Conservation (phyloP, 2,797 vertebrate species). For the Enteromius trimaculatus region DNA sequence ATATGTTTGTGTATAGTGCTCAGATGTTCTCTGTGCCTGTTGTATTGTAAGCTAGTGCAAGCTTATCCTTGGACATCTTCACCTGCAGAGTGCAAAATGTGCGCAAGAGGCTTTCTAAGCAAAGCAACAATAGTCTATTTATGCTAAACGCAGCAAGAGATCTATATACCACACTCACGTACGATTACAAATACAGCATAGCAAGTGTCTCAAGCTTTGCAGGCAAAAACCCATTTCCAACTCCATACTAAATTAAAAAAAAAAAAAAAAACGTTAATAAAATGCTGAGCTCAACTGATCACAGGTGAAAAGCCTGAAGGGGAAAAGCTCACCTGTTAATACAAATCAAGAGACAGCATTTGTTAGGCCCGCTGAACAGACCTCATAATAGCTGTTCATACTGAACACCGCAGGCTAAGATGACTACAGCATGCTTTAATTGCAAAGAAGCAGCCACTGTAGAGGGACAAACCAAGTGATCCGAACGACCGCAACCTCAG, state of each 20-base stretch:
- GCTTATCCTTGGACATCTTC: constrained; percentile 37
- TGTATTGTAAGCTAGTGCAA: constrained; percentile 14
- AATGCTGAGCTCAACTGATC: constrained; percentile 69
- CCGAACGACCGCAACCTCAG: constrained; percentile 76
- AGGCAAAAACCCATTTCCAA: constrained; percentile 49
- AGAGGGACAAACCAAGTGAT: constrained; percentile 79
- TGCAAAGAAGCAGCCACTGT: constrained; percentile 78
- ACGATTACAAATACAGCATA: constrained; percentile 28
- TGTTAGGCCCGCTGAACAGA: constrained; percentile 73
- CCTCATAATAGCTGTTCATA: constrained; percentile 78
- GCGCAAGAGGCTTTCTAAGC: constrained; percentile 24
- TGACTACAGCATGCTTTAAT: constrained; percentile 78
- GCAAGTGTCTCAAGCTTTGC: constrained; percentile 4
- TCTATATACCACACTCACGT: background rate
- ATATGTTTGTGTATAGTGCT: background rate
- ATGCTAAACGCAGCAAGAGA: background rate
- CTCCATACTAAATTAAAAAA: constrained; percentile 14
- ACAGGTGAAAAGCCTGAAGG: constrained; percentile 65
- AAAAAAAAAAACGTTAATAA: constrained; percentile 60
- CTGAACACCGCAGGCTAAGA: constrained; percentile 70
- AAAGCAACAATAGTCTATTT: constrained; percentile 21
- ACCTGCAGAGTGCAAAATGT: constrained; percentile 34
- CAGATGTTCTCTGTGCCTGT: background rate
- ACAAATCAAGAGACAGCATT: constrained; percentile 78
- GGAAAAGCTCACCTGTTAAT: constrained; percentile 77